Evolutionary conservation across 2,113 vertebrate species (phyloP), one percentile per base, ranked within the genome.

Genomic region (Pangasianodon hypophthalmus): DNA sequence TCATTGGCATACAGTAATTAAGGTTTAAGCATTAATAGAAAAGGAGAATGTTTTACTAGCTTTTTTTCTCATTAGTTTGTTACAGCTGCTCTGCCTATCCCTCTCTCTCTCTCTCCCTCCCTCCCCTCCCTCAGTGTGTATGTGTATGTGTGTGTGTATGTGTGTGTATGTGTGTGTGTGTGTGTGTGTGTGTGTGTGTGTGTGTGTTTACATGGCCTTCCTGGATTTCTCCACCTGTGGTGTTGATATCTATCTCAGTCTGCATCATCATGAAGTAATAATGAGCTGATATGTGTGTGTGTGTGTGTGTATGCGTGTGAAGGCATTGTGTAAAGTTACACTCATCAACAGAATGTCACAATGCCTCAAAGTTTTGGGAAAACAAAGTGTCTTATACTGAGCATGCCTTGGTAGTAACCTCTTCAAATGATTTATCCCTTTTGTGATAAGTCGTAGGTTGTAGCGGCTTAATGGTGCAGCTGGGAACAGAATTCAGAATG

Each of bases 261-360:
- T 71, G 21, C 87, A 41, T 87, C 21, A 87, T n/a, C 64, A 85
- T 89, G 21, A 80, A 87, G 79, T 69, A 79, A 84, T 84, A 73
- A 84, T 89, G 64, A 62, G 85, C 5, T 62, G 29, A 50, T n/a
- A 11, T 50, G 75, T 48, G 87, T 54, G 60, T 37, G 58, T 64
- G 64, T 37, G 13, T 73, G 14, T 41, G 19, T 75, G 73, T 86
- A 52, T 85, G 82, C 29, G 67, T 50, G 18, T 26, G n/a, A 54
- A 48, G 26, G 29, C 37, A 19, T 64, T 46, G 73, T 89, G 84
- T 87, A 87, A 26, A 58, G 85, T 91, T 91, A 91, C 88, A 79
- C 1, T 54, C 32, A 48, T 26, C 85, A 75, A 75, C 4, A 37
- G 9, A 86, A 52, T 54, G 46, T 69, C 1, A 3, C 26, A 50